Evolutionary conservation across 2,888 invertebrate genomes (phyloP), one percentile per base, ranked within the genome.

Genomic region (Galerucella calmariensis): DNA sequence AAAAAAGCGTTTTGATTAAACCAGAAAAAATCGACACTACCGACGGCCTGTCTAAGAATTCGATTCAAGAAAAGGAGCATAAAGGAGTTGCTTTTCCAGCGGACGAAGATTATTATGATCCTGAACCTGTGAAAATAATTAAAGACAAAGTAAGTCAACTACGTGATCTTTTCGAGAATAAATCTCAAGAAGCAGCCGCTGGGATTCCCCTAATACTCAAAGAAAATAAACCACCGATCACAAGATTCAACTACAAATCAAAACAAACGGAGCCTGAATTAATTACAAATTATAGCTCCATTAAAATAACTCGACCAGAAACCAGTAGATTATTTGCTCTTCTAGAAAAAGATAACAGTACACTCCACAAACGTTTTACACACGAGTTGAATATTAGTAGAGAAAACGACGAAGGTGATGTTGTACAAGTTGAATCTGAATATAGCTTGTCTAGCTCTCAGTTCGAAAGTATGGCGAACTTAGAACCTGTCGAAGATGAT

Each of bases 121-220:
- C 56, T 0, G 56, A 56, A 20, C 56, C 56, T 16, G 9, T 20
- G 4, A 20, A 16, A 56, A 3, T 67, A 62, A 24, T 41, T 65
- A 20, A 70, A 48, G 71, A 79, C 24, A 78, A 79, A 9, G 80
- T 80, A n/a, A 69, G 69, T 12, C 75, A 78, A 46, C 61, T 80
- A 41, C 76, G 76, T 11, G 75, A 51, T 44, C 20, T 80, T 14
- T 80, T 80, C 74, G 80, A 80, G 66, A 66, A 59, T 8, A 79
- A 71, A 44, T 73, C 66, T 0, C 69, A 75, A 69, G 77, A 78
- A 69, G 58, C 44, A 12, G n/a, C 56, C 12, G 20, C 35, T 11
- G 74, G 74, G 16, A 20, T 75, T 24, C 44, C 73, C 27, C 41
- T 73, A 24, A 61, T 75, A 12, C 16, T 73, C 14, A 67, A 72